phyloP scores from a whole-genome alignment of 2,888 invertebrate genomes.

The Willowsia nigromaculata region DNA sequence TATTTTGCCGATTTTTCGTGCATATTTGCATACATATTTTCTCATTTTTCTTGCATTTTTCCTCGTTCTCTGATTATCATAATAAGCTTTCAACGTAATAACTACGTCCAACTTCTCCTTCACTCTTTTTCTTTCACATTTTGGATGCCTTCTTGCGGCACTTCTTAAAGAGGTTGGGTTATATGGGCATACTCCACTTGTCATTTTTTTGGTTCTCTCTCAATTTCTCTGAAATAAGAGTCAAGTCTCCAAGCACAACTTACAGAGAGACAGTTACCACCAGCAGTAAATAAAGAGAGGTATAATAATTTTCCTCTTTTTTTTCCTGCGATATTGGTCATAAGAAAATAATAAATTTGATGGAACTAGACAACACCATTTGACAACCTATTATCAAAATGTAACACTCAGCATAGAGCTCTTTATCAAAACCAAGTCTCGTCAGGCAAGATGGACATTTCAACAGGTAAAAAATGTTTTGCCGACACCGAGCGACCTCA shows the following conservation, averaged over 20 bases:
- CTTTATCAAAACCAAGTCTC: neutral
- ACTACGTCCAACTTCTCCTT: too few species aligned
- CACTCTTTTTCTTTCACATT: neutral
- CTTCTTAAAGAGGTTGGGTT: neutral
- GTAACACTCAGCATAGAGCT: slow-evolving; percentile 22
- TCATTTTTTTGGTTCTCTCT: slow-evolving; percentile 52
- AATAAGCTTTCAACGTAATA: slow-evolving; percentile 65
- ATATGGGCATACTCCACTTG: slow-evolving; percentile 64
- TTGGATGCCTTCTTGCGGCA: slow-evolving; percentile 28
- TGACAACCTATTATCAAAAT: slow-evolving; percentile 72
- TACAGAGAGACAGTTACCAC: neutral
- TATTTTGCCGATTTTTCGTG: too few species aligned
- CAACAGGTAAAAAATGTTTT: neutral
- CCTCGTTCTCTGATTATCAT: neutral
- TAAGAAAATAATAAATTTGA: slow-evolving; percentile 29
- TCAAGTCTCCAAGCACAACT: neutral
- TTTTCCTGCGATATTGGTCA: neutral
- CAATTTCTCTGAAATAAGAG: neutral
- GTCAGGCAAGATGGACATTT: neutral
- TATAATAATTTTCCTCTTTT: neutral
- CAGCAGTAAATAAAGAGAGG: neutral
- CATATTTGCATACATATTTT: neutral
- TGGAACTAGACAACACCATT: slow-evolving; percentile 66
- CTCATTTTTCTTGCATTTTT: slow-evolving; percentile 19
- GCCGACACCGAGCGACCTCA: neutral